These are phyloP conservation scores for Corbicula japonica DNA, from an alignment of 2,888 invertebrate genomes.

Conservation along the genomic window DNA sequence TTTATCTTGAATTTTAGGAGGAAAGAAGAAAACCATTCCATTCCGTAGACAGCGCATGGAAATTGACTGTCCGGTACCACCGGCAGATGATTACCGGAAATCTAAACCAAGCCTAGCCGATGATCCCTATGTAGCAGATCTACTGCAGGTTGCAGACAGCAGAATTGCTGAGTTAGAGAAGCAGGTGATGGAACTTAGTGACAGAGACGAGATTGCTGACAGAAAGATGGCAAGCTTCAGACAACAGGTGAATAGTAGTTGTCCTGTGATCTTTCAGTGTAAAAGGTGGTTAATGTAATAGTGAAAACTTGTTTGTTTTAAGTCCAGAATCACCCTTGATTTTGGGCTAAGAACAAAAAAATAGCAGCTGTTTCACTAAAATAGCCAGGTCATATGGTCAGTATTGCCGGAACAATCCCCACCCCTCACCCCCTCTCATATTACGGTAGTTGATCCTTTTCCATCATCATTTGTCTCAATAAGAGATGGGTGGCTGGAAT, in stretches of 20 bases:
- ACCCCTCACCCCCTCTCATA: no score
- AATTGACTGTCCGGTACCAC: constrained; percentile 83
- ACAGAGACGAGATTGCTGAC: constrained; percentile 82
- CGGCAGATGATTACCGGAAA: constrained; percentile 61
- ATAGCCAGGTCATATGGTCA: no score
- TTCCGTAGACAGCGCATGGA: constrained; percentile 87
- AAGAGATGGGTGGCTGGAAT: no score
- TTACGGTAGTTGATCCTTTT: no score
- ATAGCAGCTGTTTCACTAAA: no score
- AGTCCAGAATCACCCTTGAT: no score
- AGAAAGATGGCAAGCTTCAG: constrained; percentile 83
- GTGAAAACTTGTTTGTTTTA: no score
- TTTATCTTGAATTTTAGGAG: constrained; percentile 77
- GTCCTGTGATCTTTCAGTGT: no score
- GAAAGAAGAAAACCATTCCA: constrained; percentile 86
- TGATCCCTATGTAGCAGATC: constrained; percentile 85
- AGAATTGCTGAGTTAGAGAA: constrained; percentile 83
- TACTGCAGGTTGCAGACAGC: constrained; percentile 85
- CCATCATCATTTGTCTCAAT: no score
- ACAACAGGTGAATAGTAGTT: constrained; percentile 84
- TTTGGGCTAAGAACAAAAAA: no score
- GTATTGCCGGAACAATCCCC: no score
- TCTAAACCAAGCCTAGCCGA: constrained; percentile 73
- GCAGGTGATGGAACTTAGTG: constrained; percentile 73
- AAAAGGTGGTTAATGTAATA: no score